A percentile compares a stretch with the other conserved stretches of the same genome.
Evolutionary conservation across 2,888 invertebrate genomes (phyloP).

Genomic region (Tiliacea aurago): DNA sequence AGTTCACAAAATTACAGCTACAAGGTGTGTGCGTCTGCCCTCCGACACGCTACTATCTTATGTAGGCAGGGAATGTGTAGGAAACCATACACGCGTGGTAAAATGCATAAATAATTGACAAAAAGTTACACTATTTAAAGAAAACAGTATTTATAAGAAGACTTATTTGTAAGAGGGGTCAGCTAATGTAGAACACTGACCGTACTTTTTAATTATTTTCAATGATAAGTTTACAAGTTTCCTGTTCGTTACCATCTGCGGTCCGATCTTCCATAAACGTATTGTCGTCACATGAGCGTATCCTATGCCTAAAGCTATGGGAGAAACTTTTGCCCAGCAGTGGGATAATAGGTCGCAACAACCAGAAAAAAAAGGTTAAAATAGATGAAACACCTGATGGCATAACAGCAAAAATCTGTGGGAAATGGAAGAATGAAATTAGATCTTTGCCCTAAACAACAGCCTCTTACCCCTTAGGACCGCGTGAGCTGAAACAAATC

Average conservation of each 20-base stretch:
- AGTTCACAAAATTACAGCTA: too few relatives aligned
- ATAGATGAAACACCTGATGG: neutral
- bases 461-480: neutral
- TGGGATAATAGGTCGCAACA: neutral
- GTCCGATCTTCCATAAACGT: neutral
- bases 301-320: neutral
- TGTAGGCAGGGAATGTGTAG: too few relatives aligned
- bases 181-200: too few relatives aligned
- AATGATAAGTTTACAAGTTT: neutral
- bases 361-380: neutral
- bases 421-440: neutral
- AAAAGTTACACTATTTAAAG: too few relatives aligned
- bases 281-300: neutral
- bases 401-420: neutral
- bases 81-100: too few relatives aligned
- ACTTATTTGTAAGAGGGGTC: too few relatives aligned
- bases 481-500: neutral
- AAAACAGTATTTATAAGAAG: too few relatives aligned
- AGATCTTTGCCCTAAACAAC: neutral
- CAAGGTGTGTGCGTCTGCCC: too few relatives aligned
- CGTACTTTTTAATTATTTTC: too few relatives aligned
- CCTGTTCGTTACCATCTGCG: neutral
- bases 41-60: too few relatives aligned
- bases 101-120: too few relatives aligned
- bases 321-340: neutral